Evolutionary conservation across 2,113 vertebrate species (phyloP), one percentile per base, ranked within the genome.

Genomic region (Gallinago media): DNA sequence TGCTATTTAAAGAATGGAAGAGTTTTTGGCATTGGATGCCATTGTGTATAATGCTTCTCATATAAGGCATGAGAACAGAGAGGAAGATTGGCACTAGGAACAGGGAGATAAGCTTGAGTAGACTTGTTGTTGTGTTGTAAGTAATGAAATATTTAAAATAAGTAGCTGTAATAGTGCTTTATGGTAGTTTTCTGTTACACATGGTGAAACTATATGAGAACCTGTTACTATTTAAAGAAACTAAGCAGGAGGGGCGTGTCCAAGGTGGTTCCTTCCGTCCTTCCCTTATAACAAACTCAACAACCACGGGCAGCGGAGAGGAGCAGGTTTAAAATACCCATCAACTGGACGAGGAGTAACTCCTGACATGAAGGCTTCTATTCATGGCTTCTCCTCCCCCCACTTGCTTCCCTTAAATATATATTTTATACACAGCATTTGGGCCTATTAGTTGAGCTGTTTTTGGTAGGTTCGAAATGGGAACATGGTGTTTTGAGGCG

Each of bases 321-420:
- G 40, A 40, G 88, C 63, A 89, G 58, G 47, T 85, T 78, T 72
- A 79, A 89, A 94, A 87, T 92, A 70, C 32, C 46, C 76, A 72
- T 15, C 27, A 50, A 50, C 50, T 31, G 71, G 32, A 61, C 78
- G 42, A 25, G 63, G 68, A 58, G 32, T 56, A 82, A 47, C 59
- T 75, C 46, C 75, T 97, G 68, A 61, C 82, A 81, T 75, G 61
- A 95, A 92, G 76, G 36, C 16, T 71, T 94, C 68, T 94, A 62
- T 82, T 92, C 31, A 32, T 72, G 84, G 50, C 61, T 82, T 86
- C 52, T 50, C 2, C 11, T 3, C 11, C 16, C 12, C 15, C 12
- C 31, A 32, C 40, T 70, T 4, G 11, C 56, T 71, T 91, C 26
- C 38, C 72, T 92, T 80, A 76, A 93, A 63, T 77, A 52, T 22